These are phyloP conservation scores for Bujurquina vittata DNA, from an alignment of 2,113 vertebrate genomes.

Conservation along the genomic window DNA sequence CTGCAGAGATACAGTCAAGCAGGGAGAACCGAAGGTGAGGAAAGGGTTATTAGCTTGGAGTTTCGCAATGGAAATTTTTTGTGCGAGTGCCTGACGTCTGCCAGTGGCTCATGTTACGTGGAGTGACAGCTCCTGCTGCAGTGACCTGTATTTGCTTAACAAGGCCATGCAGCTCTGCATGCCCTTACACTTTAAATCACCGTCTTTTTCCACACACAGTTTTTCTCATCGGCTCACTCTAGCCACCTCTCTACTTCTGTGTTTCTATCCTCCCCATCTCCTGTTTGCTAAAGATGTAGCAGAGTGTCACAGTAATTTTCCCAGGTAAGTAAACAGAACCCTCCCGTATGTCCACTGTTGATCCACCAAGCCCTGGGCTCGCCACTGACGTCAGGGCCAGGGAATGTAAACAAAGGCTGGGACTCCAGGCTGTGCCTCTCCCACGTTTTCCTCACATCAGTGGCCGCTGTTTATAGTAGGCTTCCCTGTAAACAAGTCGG, in stretches of 20 bases:
- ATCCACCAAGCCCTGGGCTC: constrained; percentile 42
- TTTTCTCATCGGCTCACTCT: neutral
- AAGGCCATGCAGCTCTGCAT: neutral
- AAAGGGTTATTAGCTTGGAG: constrained; percentile 26
- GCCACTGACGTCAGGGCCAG: constrained; percentile 73
- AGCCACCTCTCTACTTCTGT: neutral
- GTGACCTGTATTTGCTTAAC: constrained; percentile 40
- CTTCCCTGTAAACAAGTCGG: constrained; percentile 20
- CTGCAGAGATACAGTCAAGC: neutral
- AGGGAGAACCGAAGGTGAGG: constrained; percentile 7
- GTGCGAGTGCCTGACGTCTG: constrained; percentile 67
- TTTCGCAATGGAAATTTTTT: constrained; percentile 54
- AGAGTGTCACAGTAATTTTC: constrained; percentile 33
- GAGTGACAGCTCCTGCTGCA: constrained; percentile 22
- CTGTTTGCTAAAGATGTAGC: constrained; percentile 55
- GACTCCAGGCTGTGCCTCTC: constrained; percentile 62
- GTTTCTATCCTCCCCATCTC: neutral
- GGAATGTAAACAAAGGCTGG: constrained; percentile 77
- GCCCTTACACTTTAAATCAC: neutral
- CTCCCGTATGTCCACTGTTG: constrained; percentile 54
- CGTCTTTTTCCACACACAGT: neutral
- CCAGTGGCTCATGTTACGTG: constrained; percentile 57
- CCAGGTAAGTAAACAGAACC: constrained; percentile 70
- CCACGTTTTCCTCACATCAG: constrained; percentile 56
- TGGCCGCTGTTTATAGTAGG: constrained; percentile 55